phyloP scores from a whole-genome alignment of 2,888 invertebrate species.

The Salticus scenicus region DNA sequence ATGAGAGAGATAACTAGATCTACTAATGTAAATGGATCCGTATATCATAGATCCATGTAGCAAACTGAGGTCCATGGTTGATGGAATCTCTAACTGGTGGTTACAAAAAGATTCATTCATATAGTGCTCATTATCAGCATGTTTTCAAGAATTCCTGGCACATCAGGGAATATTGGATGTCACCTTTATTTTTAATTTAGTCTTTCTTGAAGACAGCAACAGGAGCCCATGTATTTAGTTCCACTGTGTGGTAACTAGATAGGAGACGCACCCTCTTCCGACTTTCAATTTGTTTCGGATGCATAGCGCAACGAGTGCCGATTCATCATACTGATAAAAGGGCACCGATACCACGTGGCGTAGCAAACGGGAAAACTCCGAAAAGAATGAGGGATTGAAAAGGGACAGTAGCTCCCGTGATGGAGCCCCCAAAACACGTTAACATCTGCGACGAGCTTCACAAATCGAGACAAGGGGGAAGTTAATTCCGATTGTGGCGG shows the following conservation, averaged over 20 bases:
- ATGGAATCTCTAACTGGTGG: too few relatives aligned
- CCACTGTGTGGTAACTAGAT: slow-evolving; percentile 1
- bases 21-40: too few relatives aligned
- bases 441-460: slow-evolving; percentile 46
- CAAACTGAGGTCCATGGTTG: too few relatives aligned
- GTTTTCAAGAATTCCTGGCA: too few relatives aligned
- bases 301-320: slow-evolving; percentile 22
- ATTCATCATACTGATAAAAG: slow-evolving; percentile 67
- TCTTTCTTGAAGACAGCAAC: not conserved
- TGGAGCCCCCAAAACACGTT: not conserved
- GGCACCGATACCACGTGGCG: slow-evolving; percentile 58
- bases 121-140: too few relatives aligned
- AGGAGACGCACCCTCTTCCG: slow-evolving; percentile 29
- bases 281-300: slow-evolving; percentile 62
- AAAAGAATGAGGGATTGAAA: not conserved
- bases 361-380: not conserved
- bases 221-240: not conserved
- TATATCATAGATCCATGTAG: too few relatives aligned
- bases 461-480: slow-evolving; percentile 43
- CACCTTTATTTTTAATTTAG: not conserved
- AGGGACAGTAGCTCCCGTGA: not conserved
- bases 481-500: slow-evolving; percentile 22
- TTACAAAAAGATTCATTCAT: too few relatives aligned
- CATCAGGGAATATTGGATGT: too few relatives aligned
- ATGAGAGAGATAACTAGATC: too few relatives aligned